A percentile compares a stretch with the other conserved stretches of the same genome.
phyloP scores from a whole-genome alignment of 2,797 vertebrate genomes.

The Lutjanus argentimaculatus region DNA sequence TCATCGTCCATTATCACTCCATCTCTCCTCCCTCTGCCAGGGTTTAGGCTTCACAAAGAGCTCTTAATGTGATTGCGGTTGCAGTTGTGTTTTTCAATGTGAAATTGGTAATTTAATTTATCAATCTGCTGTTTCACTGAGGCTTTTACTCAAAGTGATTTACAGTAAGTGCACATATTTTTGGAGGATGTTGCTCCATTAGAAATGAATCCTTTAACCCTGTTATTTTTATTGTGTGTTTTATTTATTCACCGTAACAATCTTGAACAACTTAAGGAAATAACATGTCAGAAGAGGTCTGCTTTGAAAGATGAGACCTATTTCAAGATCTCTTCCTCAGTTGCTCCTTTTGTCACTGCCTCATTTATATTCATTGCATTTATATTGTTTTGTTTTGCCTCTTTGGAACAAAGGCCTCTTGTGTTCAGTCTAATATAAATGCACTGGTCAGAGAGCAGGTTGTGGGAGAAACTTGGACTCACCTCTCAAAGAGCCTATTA shows the following conservation, averaged over 20 bases:
- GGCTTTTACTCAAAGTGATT: constrained; percentile 19
- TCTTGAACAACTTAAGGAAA: constrained; percentile 2
- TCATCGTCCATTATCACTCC: not conserved
- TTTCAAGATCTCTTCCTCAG: not conserved
- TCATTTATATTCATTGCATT: constrained; percentile 24
- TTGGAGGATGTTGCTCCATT: constrained; percentile 7
- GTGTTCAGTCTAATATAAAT: constrained; percentile 55
- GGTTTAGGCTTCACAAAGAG: constrained; percentile 11
- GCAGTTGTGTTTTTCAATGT: constrained; percentile 18
- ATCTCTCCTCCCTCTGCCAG: not conserved
- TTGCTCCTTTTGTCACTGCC: not conserved
- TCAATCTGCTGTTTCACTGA: constrained; percentile 11
- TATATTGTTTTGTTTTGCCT: constrained; percentile 27
- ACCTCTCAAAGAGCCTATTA: constrained; percentile 77
- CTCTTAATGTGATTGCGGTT: constrained; percentile 33
- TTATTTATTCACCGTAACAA: constrained; percentile 14
- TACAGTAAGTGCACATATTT: constrained; percentile 33
- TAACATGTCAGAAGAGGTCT: constrained; percentile 12
- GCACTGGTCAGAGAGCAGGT: constrained; percentile 47
- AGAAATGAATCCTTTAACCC: not conserved
- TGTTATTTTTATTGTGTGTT: not conserved
- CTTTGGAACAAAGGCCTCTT: constrained; percentile 56
- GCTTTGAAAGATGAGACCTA: not conserved
- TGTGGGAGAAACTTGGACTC: constrained; percentile 72
- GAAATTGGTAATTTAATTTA: constrained; percentile 35